phyloP scores from a whole-genome alignment of 2,888 invertebrate genomes.

The Dicyrtoma fusca region DNA sequence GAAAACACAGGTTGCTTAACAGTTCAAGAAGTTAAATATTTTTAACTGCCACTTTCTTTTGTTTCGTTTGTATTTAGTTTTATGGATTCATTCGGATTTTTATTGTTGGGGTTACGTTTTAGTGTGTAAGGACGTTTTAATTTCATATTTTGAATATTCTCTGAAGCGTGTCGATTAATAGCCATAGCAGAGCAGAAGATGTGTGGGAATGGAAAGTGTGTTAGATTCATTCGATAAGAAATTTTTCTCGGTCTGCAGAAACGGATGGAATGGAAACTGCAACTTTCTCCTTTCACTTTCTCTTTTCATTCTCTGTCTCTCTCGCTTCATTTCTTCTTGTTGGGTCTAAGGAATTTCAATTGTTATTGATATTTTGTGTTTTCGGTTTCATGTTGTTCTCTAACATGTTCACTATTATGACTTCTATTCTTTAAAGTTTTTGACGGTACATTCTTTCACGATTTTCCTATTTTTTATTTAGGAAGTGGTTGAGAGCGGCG shows the following conservation, averaged over 20 bases:
- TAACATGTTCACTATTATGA: neutral
- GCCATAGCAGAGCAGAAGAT: too few relatives aligned
- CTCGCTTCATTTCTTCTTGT: slow-evolving; percentile 42
- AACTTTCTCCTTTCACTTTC: slow-evolving; percentile 5
- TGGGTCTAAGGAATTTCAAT: slow-evolving; percentile 41
- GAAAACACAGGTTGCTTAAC: slow-evolving; percentile 1
- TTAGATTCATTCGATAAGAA: neutral
- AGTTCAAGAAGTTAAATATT: neutral
- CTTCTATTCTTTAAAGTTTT: neutral
- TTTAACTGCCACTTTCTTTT: slow-evolving; percentile 2
- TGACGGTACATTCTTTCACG: slow-evolving; percentile 7
- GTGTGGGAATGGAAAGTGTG: neutral
- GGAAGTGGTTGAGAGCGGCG: slow-evolving; percentile 56
- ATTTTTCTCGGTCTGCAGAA: slow-evolving; percentile 21
- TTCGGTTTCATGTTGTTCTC: slow-evolving; percentile 2
- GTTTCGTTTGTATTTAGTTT: too few relatives aligned
- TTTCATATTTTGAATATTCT: neutral
- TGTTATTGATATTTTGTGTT: slow-evolving; percentile 7
- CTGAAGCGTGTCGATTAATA: neutral
- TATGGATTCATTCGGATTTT: too few relatives aligned
- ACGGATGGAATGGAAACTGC: neutral
- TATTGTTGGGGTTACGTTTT: neutral
- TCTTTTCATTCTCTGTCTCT: slow-evolving; percentile 7
- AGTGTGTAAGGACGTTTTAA: neutral
- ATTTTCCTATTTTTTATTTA: slow-evolving; percentile 52